These are phyloP conservation scores for Onychorhynchus coronatus DNA, from an alignment of 2,113 vertebrate species.

Conservation along the genomic window DNA sequence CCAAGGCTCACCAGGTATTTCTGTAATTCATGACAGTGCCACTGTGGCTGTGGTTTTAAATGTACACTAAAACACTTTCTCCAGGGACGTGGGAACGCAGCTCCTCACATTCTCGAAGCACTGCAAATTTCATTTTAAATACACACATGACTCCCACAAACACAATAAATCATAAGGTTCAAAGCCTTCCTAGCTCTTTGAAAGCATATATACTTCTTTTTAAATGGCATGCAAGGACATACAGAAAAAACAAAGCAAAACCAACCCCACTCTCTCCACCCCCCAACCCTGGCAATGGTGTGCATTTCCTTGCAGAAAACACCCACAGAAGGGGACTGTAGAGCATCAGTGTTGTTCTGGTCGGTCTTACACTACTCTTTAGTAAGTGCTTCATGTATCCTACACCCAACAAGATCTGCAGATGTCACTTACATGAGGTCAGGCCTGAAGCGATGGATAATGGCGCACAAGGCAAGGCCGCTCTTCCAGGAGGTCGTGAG, in stretches of 20 bases:
- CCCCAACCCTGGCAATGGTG: neutral
- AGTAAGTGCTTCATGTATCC: neutral
- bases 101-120: neutral
- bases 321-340: neutral
- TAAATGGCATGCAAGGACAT: neutral
- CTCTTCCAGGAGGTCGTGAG: slow-evolving; percentile 89
- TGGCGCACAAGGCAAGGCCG: slow-evolving; percentile 88
- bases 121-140: neutral
- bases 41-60: neutral
- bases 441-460: slow-evolving; percentile 92
- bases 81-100: neutral
- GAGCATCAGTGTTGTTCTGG: neutral
- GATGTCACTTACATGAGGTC: slow-evolving; percentile 87
- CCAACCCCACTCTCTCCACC: neutral
- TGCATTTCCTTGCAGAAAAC: neutral
- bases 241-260: neutral
- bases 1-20: neutral
- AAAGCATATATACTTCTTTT: neutral
- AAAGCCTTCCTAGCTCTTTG: slow-evolving; percentile 2
- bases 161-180: neutral
- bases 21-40: neutral
- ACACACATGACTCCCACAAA: neutral
- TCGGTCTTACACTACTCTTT: neutral
- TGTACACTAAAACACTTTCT: neutral
- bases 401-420: neutral